Evolutionary conservation across 2,797 vertebrate species (phyloP), one percentile per base, ranked within the genome.

Genomic region (Rhodeus uyekii): DNA sequence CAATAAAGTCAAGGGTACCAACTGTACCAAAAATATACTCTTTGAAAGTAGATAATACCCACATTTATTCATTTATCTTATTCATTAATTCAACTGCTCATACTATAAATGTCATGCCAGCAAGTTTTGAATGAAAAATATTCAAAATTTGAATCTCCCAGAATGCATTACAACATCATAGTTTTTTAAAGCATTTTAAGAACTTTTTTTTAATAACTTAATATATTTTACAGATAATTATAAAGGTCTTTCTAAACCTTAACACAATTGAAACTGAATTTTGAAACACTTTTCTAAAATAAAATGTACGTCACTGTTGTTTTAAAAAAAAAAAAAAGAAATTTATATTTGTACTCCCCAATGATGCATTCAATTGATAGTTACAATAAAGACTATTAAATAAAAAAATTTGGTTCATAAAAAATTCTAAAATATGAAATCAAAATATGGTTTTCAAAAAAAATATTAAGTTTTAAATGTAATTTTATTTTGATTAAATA

Each of bases 401-500:
- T 32, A 60, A 22, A 7, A 10, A 22, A 50, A 48, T n/a, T n/a
- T n/a, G n/a, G n/a, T n/a, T n/a, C n/a, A n/a, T n/a, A n/a, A n/a
- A n/a, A n/a, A n/a, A n/a, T n/a, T n/a, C n/a, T n/a, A n/a, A 64
- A 63, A 36, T 36, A 46, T 46, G 44, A 46, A 6, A 3, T 22
- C 8, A 34, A 34, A 34, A 34, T 9, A 19, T 19, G 8, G 9
- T 8, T 22, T 64, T 38, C 18, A 19, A 38, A 19, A 38, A 39
- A 42, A 39, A 44, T 69, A 32, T 46, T 12, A 71, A 29, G n/a
- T n/a, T n/a, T n/a, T n/a, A n/a, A n/a, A n/a, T n/a, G n/a, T n/a
- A n/a, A n/a, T n/a, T n/a, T n/a, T n/a, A n/a, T n/a, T 72, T 73
- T 73, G 12, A 65, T 34, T 8, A 18, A 63, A 63, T 63, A 63